These are phyloP conservation scores for Eolophus roseicapilla DNA, from an alignment of 2,113 vertebrate species.

Conservation along the genomic window DNA sequence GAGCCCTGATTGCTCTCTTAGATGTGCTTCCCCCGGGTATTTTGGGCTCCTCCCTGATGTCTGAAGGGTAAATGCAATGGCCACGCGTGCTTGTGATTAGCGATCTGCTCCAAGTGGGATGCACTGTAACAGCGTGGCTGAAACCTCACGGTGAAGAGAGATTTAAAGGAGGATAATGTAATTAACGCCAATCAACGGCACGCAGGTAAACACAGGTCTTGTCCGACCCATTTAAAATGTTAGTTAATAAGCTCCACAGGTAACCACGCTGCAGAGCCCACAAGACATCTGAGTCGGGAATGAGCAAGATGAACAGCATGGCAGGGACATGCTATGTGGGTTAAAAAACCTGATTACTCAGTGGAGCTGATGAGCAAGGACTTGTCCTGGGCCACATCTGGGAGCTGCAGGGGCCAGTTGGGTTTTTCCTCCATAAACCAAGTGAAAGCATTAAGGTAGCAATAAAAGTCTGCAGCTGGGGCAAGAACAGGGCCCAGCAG, in stretches of 20 bases:
- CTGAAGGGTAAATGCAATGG: not conserved
- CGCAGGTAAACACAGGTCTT: slow-evolving; percentile 16
- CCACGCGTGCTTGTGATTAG: not conserved
- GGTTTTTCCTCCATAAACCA: not conserved
- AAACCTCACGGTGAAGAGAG: not conserved
- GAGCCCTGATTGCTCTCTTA: not conserved
- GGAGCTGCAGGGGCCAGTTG: not conserved
- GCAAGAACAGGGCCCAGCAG: accelerated
- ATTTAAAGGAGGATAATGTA: slow-evolving; percentile 10
- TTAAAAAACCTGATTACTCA: not conserved
- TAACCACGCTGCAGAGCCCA: not conserved
- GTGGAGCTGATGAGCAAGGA: not conserved
- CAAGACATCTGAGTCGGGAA: not conserved
- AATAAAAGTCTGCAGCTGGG: not conserved
- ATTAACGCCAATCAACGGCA: slow-evolving; percentile 31
- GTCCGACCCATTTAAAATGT: not conserved
- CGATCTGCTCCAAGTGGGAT: not conserved
- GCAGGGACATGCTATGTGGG: accelerated
- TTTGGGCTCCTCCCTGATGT: not conserved
- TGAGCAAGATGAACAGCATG: not conserved
- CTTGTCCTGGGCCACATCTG: accelerated
- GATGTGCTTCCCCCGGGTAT: accelerated
- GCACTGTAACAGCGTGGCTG: not conserved
- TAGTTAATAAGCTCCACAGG: slow-evolving; percentile 42
- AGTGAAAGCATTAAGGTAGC: not conserved